Evolutionary conservation across 2,888 invertebrate species (phyloP).

Genomic region (Diloba caeruleocephala): DNA sequence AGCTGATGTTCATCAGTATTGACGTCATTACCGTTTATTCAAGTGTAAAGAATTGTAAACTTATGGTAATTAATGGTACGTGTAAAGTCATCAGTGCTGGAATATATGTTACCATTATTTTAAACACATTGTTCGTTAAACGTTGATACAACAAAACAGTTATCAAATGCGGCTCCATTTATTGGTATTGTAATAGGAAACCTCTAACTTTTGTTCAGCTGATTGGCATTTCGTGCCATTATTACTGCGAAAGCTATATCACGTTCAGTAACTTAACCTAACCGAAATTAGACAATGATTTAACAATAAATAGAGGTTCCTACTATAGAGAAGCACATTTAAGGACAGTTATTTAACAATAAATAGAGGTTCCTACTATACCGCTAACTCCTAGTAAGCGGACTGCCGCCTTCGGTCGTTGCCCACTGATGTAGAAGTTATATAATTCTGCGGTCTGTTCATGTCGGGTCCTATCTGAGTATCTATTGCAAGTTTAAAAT

Average conservation of each 20-base stretch:
- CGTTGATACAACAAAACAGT: constrained; percentile 16
- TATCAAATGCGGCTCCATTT: constrained; percentile 24
- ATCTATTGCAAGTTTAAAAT: too few relatives aligned
- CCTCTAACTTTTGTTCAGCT: constrained; percentile 34
- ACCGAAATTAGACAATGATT: constrained; percentile 8
- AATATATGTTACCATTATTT: constrained; percentile 11
- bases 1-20: background rate
- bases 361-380: too few relatives aligned
- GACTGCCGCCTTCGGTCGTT: too few relatives aligned
- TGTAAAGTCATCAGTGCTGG: constrained; percentile 7
- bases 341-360: too few relatives aligned
- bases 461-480: too few relatives aligned
- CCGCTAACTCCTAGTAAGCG: too few relatives aligned
- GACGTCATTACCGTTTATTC: constrained; percentile 9
- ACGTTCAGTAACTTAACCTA: constrained; percentile 8
- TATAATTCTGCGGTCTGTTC: too few relatives aligned
- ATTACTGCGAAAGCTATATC: constrained; percentile 30
- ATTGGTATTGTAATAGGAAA: constrained; percentile 36
- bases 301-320: too few relatives aligned
- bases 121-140: constrained; percentile 11
- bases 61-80: constrained; percentile 7
- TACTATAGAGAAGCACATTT: too few relatives aligned
- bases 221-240: constrained; percentile 29
- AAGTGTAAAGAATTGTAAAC: constrained; percentile 11
- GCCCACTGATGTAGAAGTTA: too few relatives aligned